phyloP scores from a whole-genome alignment of 1,140 invertebrate genomes.

The Aleiodes sp. region DNA sequence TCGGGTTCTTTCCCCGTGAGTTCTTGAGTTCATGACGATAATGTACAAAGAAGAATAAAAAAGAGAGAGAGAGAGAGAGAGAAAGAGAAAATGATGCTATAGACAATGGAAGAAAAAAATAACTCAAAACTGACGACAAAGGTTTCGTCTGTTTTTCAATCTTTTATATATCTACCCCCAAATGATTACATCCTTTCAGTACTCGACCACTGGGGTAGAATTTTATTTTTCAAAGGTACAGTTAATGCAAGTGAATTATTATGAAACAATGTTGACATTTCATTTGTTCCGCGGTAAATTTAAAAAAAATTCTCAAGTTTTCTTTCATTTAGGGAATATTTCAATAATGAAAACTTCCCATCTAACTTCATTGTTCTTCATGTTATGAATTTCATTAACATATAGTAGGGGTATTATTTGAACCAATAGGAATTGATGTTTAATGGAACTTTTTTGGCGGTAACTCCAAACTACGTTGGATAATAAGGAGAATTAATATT shows the following conservation, averaged over 20 bases:
- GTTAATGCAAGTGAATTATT: conserved; percentile 5
- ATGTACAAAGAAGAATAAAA: neutral
- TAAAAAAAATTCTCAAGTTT: neutral
- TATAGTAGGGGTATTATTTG: no score
- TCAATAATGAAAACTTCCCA: no score
- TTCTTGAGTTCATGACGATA: conserved; percentile 9
- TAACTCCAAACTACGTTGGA: no score
- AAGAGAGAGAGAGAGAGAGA: neutral
- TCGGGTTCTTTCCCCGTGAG: conserved; percentile 8
- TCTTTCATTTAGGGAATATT: no score
- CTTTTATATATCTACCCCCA: neutral
- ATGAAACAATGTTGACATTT: conserved; percentile 19
- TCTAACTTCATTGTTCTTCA: no score
- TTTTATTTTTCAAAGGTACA: neutral
- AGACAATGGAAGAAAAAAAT: neutral
- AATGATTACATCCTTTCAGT: neutral
- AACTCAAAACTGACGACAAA: neutral
- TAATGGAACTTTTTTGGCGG: no score
- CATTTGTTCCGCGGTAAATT: neutral
- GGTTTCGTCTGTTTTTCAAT: neutral
- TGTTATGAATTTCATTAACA: no score
- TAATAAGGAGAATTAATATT: no score
- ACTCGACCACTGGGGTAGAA: neutral
- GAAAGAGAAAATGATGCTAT: neutral
- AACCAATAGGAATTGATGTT: no score